Conservation (phyloP, 2,888 invertebrate genomes). For the Eupithecia subumbrata region DNA sequence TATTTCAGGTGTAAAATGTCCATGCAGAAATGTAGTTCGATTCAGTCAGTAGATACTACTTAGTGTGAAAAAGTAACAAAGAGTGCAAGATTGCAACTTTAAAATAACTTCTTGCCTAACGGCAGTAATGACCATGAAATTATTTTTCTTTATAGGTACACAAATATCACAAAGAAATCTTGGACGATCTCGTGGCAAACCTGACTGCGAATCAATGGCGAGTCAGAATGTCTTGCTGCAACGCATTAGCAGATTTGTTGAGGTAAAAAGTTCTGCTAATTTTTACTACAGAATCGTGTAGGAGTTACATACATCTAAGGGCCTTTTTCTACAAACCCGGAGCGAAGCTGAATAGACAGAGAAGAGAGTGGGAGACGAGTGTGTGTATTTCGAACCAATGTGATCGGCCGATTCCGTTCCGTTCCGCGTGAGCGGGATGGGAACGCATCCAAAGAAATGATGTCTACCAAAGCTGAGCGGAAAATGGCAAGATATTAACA, state of each 20-base stretch:
- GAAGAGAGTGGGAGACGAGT: too few species aligned
- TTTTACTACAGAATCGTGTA: too few species aligned
- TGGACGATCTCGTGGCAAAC: conserved; percentile 91
- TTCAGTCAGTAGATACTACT: too few species aligned
- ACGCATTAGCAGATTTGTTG: conserved; percentile 93
- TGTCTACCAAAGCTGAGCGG: neutral
- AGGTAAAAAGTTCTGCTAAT: conserved; percentile 83
- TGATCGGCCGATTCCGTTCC: neutral
- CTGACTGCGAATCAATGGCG: conserved; percentile 94
- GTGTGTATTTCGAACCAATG: neutral
- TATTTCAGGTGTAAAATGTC: too few species aligned
- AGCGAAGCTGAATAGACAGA: too few species aligned
- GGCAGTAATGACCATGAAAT: neutral
- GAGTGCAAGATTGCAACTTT: neutral
- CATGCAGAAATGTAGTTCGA: too few species aligned
- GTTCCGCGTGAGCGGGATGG: neutral
- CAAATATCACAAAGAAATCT: conserved; percentile 90
- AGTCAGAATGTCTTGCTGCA: conserved; percentile 95
- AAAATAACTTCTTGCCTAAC: too few species aligned
- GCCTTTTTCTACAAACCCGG: too few species aligned
- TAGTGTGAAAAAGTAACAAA: too few species aligned
- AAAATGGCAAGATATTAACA: too few species aligned
- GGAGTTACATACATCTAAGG: too few species aligned
- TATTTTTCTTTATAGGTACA: conserved; percentile 85
- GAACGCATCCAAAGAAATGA: neutral